Base-by-base conservation (phyloP, 2,113 vertebrate genomes). In the Hipposideros armiger region DNA sequence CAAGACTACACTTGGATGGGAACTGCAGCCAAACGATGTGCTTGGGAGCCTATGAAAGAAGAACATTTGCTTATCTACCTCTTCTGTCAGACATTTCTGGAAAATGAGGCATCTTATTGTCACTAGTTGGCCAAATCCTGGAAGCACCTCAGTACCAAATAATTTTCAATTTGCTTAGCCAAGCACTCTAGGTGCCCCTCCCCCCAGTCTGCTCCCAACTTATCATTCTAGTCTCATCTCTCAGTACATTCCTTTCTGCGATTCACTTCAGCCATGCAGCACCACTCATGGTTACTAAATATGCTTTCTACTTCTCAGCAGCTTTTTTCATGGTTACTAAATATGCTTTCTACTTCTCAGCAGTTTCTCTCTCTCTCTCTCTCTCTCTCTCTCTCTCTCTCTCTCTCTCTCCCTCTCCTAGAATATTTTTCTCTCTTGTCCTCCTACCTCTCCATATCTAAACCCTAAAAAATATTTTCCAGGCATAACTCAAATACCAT, bases 401-500 rank as follows among this genome's bases (percentile, higher is more conserved):
- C 47, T 50, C 47, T 50, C 47, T 50, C 11, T 50, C 47, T 50
- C 47, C 13, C 47, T 50, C 47, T 93, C 20, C 9, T 84, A 87
- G 13, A 60, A 87, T 91, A 89, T 74, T 32, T 74, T 91, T 6
- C 16, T 70, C 3, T 87, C 24, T 87, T 78, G 5, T 80, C 47
- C 4, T 11, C 62, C 30, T 81, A 11, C n/a, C 11, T 81, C 11
- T 94, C 28, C 36, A 52, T 54, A 11, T 72, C 4, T 20, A 90
- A 94, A 90, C 81, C 4, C 32, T 74, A 92, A 86, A 86, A 74
- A 86, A 80, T 83, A 2, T 87, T 66, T 28, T 83, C 90, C 17
- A 73, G 11, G 30, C 30, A 93, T 69, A 83, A 80, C 5, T 90
- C 16, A 92, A 73, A 92, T 84, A 62, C 0, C 1, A 84, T 84